Conservation (phyloP, 92 coral and sea anemone species). For the Zoanthus solanderi region DNA sequence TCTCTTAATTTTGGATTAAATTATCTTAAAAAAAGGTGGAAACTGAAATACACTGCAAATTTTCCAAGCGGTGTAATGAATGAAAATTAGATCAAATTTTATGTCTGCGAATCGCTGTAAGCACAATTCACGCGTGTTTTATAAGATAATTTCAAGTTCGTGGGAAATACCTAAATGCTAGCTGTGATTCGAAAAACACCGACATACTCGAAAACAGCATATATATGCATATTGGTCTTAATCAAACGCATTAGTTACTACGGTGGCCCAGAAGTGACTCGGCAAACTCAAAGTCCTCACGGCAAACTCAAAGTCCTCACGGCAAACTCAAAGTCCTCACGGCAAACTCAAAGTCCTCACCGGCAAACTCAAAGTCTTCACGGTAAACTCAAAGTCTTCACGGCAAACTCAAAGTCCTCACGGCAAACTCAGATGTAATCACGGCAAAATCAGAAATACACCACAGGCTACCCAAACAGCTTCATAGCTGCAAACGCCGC, state of each 20-base stretch:
- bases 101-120: not conserved
- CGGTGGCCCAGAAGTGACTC: too few relatives aligned
- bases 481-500: conserved; percentile 12
- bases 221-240: not conserved
- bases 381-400: too few relatives aligned
- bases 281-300: too few relatives aligned
- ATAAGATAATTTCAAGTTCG: not conserved
- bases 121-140: not conserved
- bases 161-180: not conserved
- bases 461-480: conserved; percentile 14
- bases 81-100: not conserved
- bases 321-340: too few relatives aligned
- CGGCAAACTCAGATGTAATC: too few relatives aligned
- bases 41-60: not conserved
- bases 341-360: too few relatives aligned
- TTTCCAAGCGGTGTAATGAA: not conserved
- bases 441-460: not conserved
- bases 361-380: too few relatives aligned
- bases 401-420: too few relatives aligned
- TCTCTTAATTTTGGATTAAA: not conserved
- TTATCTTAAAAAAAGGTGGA: not conserved
- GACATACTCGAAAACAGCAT: not conserved
- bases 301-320: too few relatives aligned
- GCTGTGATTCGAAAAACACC: not conserved
- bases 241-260: not conserved